Evolutionary conservation across 2,888 invertebrate species (phyloP).

Genomic region (Amphipoea lucens): DNA sequence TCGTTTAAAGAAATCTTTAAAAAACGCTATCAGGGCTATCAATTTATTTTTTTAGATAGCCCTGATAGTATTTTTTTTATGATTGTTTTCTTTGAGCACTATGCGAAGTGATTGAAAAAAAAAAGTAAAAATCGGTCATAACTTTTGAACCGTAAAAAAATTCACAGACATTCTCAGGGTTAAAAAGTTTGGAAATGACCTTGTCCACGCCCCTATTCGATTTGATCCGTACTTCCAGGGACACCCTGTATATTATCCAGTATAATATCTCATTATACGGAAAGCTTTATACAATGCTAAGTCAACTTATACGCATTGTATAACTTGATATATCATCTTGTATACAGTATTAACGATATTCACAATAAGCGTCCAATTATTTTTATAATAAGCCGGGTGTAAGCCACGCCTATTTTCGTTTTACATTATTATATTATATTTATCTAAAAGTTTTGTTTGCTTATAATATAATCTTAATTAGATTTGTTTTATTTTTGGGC

Average conservation of each 20-base stretch:
- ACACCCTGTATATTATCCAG: not conserved
- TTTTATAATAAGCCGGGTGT: not conserved
- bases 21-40: too few species aligned
- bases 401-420: constrained; percentile 12
- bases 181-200: too few species aligned
- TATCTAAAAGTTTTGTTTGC: constrained; percentile 5
- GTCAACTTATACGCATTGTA: not conserved
- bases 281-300: not conserved
- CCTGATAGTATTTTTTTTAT: too few species aligned
- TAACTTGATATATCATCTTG: not conserved
- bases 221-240: too few species aligned
- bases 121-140: too few species aligned
- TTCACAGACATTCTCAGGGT: too few species aligned
- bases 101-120: too few species aligned
- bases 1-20: too few species aligned
- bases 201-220: too few species aligned
- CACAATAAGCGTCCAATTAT: constrained; percentile 24
- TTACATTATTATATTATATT: not conserved
- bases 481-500: constrained; percentile 29
- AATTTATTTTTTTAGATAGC: too few species aligned
- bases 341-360: constrained; percentile 7
- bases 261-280: not conserved
- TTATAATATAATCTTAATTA: constrained; percentile 1
- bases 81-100: too few species aligned
- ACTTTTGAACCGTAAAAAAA: too few species aligned